Conservation (phyloP, 2,113 vertebrate species). For the Hyaena hyaena region DNA sequence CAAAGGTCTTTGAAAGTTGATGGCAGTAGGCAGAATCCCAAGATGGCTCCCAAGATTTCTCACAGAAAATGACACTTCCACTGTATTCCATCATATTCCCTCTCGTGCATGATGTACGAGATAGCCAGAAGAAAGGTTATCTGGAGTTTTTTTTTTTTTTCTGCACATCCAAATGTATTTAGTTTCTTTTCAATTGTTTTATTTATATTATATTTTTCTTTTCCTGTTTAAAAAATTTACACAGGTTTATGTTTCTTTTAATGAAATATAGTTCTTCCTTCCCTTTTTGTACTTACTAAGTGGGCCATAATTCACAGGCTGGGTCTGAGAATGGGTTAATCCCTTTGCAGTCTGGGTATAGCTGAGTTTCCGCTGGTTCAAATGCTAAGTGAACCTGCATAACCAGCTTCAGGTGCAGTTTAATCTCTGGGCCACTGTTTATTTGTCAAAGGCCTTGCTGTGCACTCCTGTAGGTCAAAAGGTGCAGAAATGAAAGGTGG, state of each 20-base stretch:
- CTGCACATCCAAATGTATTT: not conserved
- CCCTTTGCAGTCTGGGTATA: not conserved
- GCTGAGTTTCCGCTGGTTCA: constrained; percentile 60
- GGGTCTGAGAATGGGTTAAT: constrained; percentile 65
- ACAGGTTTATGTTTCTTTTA: not conserved
- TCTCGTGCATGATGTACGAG: not conserved
- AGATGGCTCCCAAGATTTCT: not conserved
- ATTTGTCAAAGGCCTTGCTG: constrained; percentile 79
- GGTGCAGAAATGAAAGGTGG: constrained; percentile 74
- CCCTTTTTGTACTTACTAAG: not conserved
- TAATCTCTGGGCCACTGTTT: constrained; percentile 81
- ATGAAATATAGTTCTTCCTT: not conserved
- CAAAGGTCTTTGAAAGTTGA: not conserved
- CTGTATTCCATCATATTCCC: not conserved
- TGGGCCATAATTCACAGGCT: not conserved
- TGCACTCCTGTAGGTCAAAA: constrained; percentile 80
- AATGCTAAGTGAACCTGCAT: constrained; percentile 73
- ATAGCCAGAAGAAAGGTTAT: not conserved
- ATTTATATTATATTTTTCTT: not conserved
- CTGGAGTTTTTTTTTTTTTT: not conserved
- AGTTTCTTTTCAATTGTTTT: not conserved
- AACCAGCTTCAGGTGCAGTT: constrained; percentile 80
- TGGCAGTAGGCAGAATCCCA: not conserved
- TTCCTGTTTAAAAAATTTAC: not conserved
- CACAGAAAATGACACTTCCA: not conserved